phyloP scores from a whole-genome alignment of 2,113 vertebrate species.

The Scomber scombrus region DNA sequence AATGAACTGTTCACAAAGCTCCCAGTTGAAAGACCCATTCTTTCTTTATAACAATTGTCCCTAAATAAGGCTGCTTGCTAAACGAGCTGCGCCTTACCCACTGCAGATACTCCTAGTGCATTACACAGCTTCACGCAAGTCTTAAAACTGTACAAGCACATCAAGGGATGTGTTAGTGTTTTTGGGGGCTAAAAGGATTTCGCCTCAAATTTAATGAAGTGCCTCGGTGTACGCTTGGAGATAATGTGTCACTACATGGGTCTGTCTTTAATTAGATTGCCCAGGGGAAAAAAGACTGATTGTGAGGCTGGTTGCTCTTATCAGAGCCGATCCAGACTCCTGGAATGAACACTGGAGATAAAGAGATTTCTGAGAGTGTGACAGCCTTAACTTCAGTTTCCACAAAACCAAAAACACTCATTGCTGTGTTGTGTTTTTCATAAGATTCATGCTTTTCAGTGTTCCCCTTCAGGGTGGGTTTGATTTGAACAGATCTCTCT shows the following conservation, averaged over 20 bases:
- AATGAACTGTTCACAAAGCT: conserved; percentile 4
- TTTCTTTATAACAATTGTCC: not conserved
- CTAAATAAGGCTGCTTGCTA: not conserved
- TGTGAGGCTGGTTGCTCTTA: conserved; percentile 31
- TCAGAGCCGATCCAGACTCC: conserved; percentile 48
- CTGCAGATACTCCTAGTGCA: not conserved
- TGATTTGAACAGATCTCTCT: not conserved
- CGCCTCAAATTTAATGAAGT: conserved; percentile 51
- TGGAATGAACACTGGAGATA: conserved; percentile 25
- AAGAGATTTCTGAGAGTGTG: conserved; percentile 43
- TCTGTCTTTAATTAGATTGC: conserved; percentile 50
- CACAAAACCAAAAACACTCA: not conserved
- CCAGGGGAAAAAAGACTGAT: conserved; percentile 20
- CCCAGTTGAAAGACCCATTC: not conserved
- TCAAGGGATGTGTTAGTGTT: conserved; percentile 19
- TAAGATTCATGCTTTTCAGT: not conserved
- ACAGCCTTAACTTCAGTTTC: conserved; percentile 21
- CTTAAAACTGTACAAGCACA: not conserved
- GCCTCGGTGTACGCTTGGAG: conserved; percentile 21
- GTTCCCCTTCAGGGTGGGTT: not conserved
- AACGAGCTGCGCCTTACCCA: not conserved
- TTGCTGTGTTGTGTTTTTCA: conserved; percentile 8
- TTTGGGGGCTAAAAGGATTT: conserved; percentile 44
- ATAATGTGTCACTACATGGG: conserved; percentile 31
- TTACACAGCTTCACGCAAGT: not conserved